A percentile compares a stretch with the other conserved stretches of the same genome.
Conservation (phyloP, 2,797 vertebrate species). For the Rhadinocentrus ornatus region DNA sequence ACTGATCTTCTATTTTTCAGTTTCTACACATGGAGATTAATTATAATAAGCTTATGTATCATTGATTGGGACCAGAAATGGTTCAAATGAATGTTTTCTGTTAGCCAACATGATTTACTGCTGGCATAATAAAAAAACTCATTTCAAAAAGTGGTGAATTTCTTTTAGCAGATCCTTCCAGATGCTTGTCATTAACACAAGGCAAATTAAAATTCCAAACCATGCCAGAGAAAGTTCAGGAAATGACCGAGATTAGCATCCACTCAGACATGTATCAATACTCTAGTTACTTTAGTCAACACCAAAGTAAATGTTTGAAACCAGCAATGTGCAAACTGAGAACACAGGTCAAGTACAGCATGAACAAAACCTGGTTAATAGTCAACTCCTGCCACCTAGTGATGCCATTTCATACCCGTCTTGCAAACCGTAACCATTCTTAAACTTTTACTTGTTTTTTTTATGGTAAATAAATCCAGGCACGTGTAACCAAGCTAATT, state of each 20-base stretch:
- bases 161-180: not conserved
- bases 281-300: not conserved
- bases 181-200: conserved; percentile 30
- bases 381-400: conserved; percentile 66
- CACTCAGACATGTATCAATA: not conserved
- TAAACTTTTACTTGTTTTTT: not conserved
- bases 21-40: conserved; percentile 56
- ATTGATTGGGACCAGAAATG: not conserved
- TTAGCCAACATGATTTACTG: not conserved
- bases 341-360: fast-evolving
- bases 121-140: not conserved
- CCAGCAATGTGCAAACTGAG: not conserved
- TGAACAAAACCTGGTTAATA: not conserved
- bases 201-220: conserved; percentile 44
- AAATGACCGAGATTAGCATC: conserved; percentile 45
- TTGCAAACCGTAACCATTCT: not conserved
- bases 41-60: not conserved
- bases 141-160: not conserved
- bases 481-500: conserved; percentile 46
- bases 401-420: conserved; percentile 3
- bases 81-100: not conserved
- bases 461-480: conserved; percentile 4
- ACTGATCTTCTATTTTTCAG: conserved; percentile 1
- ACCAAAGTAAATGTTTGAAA: not conserved
- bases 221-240: conserved; percentile 35